These are phyloP conservation scores for Xenops minutus DNA, from an alignment of 2,797 vertebrate genomes.

Conservation along the genomic window DNA sequence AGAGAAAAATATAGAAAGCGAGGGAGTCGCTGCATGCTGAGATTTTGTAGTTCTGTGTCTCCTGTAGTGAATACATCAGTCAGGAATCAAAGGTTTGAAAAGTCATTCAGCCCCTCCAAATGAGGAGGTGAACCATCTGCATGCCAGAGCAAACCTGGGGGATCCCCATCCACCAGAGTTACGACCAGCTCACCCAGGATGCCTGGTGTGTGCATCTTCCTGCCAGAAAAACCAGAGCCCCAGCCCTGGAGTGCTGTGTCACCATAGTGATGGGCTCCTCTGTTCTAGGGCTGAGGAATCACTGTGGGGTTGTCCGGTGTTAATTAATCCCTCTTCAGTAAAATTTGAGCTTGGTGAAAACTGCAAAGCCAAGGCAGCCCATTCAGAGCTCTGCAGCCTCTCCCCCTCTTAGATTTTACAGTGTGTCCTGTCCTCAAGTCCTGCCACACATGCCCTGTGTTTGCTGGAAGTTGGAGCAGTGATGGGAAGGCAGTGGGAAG, in stretches of 20 bases:
- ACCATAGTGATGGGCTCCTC: slow-evolving; percentile 8
- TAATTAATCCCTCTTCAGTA: slow-evolving; percentile 8
- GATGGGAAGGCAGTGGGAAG: neutral
- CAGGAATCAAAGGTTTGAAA: slow-evolving; percentile 68
- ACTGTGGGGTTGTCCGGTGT: neutral
- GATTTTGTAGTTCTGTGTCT: slow-evolving; percentile 68
- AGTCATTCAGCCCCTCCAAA: slow-evolving; percentile 57
- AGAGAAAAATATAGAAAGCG: neutral
- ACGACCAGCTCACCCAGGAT: neutral
- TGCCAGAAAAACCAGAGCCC: neutral
- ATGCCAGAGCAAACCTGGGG: neutral
- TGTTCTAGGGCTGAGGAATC: slow-evolving; percentile 9
- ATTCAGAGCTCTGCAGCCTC: neutral
- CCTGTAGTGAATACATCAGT: slow-evolving; percentile 46
- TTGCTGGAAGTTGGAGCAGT: neutral
- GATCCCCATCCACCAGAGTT: neutral
- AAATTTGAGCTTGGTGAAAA: neutral
- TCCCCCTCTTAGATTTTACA: neutral
- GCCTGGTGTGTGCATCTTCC: neutral
- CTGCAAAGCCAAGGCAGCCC: neutral
- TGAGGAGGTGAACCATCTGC: slow-evolving; percentile 47
- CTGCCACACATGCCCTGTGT: neutral
- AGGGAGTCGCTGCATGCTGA: slow-evolving; percentile 63
- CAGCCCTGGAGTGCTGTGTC: neutral
- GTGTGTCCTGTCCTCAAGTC: neutral